phyloP scores from a whole-genome alignment of 2,888 invertebrate genomes.

The Eurois occulta region DNA sequence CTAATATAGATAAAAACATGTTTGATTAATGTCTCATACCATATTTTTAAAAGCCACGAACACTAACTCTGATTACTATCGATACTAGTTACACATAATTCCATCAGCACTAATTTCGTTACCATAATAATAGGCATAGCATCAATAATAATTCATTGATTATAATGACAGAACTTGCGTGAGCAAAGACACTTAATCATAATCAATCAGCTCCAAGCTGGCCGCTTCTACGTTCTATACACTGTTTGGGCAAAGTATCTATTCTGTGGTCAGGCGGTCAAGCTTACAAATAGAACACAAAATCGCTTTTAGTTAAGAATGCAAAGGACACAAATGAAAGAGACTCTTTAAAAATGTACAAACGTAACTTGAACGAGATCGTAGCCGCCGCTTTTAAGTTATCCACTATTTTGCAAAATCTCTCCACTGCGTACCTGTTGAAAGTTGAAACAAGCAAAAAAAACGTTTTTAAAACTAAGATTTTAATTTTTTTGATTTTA shows the following conservation, averaged over 20 bases:
- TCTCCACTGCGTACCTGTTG: slow-evolving; percentile 79
- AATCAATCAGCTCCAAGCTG: slow-evolving; percentile 44
- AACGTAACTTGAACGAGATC: slow-evolving; percentile 83
- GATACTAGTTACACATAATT: slow-evolving; percentile 15
- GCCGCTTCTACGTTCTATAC: slow-evolving; percentile 1
- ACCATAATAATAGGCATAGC: slow-evolving; percentile 23
- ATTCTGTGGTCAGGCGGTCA: slow-evolving; percentile 3
- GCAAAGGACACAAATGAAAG: slow-evolving; percentile 4
- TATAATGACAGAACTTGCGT: slow-evolving; percentile 52
- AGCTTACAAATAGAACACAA: slow-evolving; percentile 23
- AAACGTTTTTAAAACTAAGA: no score
- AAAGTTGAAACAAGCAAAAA: background rate
- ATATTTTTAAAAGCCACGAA: background rate
- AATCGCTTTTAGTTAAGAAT: slow-evolving; percentile 23
- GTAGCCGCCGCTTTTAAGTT: slow-evolving; percentile 83
- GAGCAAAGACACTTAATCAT: slow-evolving; percentile 44
- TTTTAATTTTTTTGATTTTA: background rate
- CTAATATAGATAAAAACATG: no score
- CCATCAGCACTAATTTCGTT: slow-evolving; percentile 3
- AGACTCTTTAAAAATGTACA: background rate
- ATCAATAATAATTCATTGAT: slow-evolving; percentile 55
- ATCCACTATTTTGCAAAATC: slow-evolving; percentile 83
- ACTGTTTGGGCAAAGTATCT: background rate
- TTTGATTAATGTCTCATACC: slow-evolving; percentile 13
- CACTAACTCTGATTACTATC: slow-evolving; percentile 2